A percentile compares a stretch with the other conserved stretches of the same genome.
phyloP scores from a whole-genome alignment of 2,797 vertebrate species.

The Microctenopoma steveboyesi region DNA sequence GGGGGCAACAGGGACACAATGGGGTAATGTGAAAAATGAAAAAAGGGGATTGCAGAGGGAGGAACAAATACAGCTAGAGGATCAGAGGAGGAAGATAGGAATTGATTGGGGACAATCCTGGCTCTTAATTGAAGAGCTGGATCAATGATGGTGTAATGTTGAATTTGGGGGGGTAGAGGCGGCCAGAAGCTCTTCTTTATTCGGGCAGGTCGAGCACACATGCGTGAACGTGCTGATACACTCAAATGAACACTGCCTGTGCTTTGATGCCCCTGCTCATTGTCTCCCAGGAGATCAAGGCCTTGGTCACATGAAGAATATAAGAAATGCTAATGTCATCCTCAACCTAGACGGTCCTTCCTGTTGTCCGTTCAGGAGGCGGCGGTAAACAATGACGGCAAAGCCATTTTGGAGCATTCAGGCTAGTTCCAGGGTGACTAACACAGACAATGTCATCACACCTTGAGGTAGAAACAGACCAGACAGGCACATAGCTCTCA shows the following conservation, averaged over 20 bases:
- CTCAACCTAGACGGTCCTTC: conserved; percentile 48
- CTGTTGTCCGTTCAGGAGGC: conserved; percentile 57
- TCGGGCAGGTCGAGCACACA: conserved; percentile 34
- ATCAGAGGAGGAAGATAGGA: conserved; percentile 62
- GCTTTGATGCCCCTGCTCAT: conserved; percentile 86
- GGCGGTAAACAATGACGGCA: conserved; percentile 78
- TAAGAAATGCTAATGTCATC: conserved; percentile 79
- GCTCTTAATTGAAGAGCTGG: conserved; percentile 74
- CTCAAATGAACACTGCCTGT: conserved; percentile 54
- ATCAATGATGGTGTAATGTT: conserved; percentile 72
- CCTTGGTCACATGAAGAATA: conserved; percentile 82
- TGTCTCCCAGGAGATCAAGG: conserved; percentile 81
- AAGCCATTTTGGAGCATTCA: conserved; percentile 59
- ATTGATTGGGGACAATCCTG: conserved; percentile 76
- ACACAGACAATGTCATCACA: conserved; percentile 70
- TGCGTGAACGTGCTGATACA: conserved; percentile 43
- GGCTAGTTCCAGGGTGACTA: conserved; percentile 76
- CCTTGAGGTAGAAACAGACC: conserved; percentile 29
- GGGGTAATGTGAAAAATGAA: conserved; percentile 71
- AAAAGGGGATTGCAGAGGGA: conserved; percentile 46
- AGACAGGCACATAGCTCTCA: conserved; percentile 46
- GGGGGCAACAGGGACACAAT: conserved; percentile 29
- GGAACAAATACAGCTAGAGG: conserved; percentile 49
- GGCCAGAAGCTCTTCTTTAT: conserved; percentile 40
- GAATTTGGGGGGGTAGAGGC: conserved; percentile 67